Evolutionary conservation across 2,888 invertebrate genomes (phyloP).

Genomic region (Sialis fuliginosa): DNA sequence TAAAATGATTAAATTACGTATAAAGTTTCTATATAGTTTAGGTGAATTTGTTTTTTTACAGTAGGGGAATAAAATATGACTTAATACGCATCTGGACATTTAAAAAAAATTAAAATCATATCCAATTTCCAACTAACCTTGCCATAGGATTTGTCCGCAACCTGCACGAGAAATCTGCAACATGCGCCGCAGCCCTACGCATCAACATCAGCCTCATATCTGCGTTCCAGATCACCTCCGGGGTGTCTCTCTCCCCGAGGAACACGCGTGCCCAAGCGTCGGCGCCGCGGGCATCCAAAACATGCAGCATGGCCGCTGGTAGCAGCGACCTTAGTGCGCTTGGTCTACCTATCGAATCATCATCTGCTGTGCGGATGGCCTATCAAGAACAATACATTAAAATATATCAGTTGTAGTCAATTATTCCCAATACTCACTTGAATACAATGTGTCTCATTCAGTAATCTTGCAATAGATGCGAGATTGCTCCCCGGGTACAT

Average conservation of each 20-base stretch:
- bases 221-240: slow-evolving; percentile 97
- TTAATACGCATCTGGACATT: too few relatives aligned
- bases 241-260: slow-evolving; percentile 96
- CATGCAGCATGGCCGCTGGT: slow-evolving; percentile 98
- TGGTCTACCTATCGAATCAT: slow-evolving; percentile 64
- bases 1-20: too few relatives aligned
- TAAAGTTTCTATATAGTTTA: too few relatives aligned
- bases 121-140: too few relatives aligned
- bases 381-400: slow-evolving; percentile 6
- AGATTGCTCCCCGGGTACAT: slow-evolving; percentile 98
- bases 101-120: too few relatives aligned
- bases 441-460: slow-evolving; percentile 86
- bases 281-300: slow-evolving; percentile 93
- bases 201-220: slow-evolving; percentile 96
- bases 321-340: slow-evolving; percentile 86
- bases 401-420: neutral
- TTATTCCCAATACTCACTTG: slow-evolving; percentile 46
- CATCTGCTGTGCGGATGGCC: neutral
- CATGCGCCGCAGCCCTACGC: slow-evolving; percentile 91
- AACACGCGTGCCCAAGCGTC: slow-evolving; percentile 97
- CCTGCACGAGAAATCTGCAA: slow-evolving; percentile 93
- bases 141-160: slow-evolving; percentile 88
- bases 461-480: slow-evolving; percentile 83
- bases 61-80: too few relatives aligned
- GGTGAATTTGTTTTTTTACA: too few relatives aligned